Evolutionary conservation across 2,113 vertebrate genomes (phyloP).

Genomic region (Apodemus speciosus): DNA sequence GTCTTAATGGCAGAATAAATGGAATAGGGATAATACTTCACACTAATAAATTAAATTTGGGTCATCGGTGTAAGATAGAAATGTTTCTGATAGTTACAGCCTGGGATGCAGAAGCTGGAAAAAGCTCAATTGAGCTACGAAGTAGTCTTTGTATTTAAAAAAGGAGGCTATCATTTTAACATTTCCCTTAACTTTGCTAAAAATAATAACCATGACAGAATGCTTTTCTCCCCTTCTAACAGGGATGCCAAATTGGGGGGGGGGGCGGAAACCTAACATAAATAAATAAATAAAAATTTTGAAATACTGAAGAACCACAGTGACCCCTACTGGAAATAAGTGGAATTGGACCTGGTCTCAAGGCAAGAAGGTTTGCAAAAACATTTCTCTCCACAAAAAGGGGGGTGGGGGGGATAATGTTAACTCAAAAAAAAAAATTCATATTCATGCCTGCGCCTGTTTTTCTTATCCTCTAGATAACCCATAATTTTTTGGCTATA

Average conservation of each 20-base stretch:
- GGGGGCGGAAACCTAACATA: too few relatives aligned
- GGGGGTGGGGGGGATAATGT: too few relatives aligned
- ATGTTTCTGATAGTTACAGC: constrained; percentile 74
- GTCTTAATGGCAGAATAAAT: constrained; percentile 66
- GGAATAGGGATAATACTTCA: constrained; percentile 70
- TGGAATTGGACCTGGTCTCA: background rate
- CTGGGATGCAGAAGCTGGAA: constrained; percentile 15
- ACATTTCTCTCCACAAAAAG: constrained; percentile 27
- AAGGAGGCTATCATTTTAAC: constrained; percentile 76
- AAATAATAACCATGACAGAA: constrained; percentile 77
- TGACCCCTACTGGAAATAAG: constrained; percentile 81
- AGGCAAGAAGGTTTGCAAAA: background rate
- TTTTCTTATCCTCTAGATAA: background rate
- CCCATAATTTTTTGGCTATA: background rate
- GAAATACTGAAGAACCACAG: constrained; percentile 81
- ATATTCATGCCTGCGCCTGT: background rate
- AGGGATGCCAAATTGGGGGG: background rate
- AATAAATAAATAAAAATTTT: background rate
- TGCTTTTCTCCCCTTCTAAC: constrained; percentile 6
- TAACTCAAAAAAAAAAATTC: constrained; percentile 11
- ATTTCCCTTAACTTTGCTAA: constrained; percentile 82
- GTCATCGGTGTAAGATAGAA: constrained; percentile 73
- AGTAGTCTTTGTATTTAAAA: constrained; percentile 80
- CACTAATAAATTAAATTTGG: constrained; percentile 71
- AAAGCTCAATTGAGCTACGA: constrained; percentile 65